Conservation (phyloP, 1,140 invertebrate genomes). For the Listronotus oregonensis region DNA sequence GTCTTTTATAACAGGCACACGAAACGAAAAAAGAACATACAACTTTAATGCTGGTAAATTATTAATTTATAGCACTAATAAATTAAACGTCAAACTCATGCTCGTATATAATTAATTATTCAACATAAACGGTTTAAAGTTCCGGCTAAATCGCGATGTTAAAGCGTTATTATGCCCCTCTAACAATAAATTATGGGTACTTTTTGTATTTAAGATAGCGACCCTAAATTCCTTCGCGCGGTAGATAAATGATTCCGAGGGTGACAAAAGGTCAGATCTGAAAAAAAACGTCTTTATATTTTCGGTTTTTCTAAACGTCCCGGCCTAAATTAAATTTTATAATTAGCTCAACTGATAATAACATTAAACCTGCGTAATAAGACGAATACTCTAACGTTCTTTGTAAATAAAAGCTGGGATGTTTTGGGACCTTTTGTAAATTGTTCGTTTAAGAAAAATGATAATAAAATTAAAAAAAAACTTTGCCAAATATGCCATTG, state of each 20-base stretch:
- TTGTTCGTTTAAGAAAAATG: no score
- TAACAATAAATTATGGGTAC: constrained; percentile 38
- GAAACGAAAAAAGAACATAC: constrained; percentile 18
- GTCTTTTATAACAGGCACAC: constrained; percentile 19
- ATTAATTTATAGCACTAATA: constrained; percentile 43
- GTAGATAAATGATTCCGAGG: constrained; percentile 27
- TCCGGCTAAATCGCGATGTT: constrained; percentile 38
- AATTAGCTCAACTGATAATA: constrained; percentile 2
- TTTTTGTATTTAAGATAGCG: constrained; percentile 38
- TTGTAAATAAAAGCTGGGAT: no score
- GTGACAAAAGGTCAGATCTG: constrained; percentile 25
- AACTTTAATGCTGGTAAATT: constrained; percentile 40
- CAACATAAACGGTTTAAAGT: constrained; percentile 37
- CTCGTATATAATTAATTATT: constrained; percentile 38
- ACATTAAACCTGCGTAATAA: no score
- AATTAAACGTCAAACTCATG: constrained; percentile 42
- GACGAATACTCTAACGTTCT: no score
- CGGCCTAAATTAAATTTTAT: constrained; percentile 14
- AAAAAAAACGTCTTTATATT: constrained; percentile 27
- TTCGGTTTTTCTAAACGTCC: constrained; percentile 2
- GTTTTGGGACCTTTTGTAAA: no score
- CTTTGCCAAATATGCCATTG: no score
- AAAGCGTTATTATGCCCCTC: constrained; percentile 38
- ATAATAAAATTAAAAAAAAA: no score
- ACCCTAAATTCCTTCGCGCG: constrained; percentile 29